These are phyloP conservation scores for Pelosia muscerda DNA, from an alignment of 2,888 invertebrate species.

Conservation along the genomic window DNA sequence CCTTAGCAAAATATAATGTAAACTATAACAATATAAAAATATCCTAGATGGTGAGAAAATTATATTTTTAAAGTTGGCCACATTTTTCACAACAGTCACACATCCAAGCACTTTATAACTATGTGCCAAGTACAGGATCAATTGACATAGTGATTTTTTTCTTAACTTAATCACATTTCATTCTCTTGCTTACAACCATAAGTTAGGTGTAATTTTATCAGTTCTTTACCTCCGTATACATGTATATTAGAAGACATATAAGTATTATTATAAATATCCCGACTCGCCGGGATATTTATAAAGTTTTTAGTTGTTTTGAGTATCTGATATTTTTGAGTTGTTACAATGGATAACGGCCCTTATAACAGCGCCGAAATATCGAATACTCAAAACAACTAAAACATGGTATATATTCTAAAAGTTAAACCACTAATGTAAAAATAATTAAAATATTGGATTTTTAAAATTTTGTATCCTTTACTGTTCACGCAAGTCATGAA, in stretches of 20 bases:
- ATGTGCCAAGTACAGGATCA: background rate
- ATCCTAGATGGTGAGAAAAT: background rate
- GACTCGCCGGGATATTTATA: too few relatives aligned
- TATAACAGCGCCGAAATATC: too few relatives aligned
- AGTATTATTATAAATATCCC: too few relatives aligned
- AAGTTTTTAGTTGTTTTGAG: too few relatives aligned
- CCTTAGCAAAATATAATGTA: slow-evolving; percentile 24
- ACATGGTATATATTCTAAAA: background rate
- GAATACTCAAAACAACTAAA: too few relatives aligned
- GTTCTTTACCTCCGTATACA: background rate
- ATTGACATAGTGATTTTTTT: background rate
- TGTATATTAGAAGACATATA: too few relatives aligned
- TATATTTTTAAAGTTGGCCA: background rate
- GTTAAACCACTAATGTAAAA: background rate
- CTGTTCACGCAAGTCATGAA: too few relatives aligned
- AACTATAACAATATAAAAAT: slow-evolving; percentile 32
- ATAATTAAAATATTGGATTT: background rate
- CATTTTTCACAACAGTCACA: background rate
- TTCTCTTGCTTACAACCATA: background rate
- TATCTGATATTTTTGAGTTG: background rate
- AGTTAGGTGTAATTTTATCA: background rate
- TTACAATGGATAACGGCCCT: background rate
- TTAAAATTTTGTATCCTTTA: too few relatives aligned
- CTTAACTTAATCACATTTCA: background rate
- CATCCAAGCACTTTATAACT: background rate